Evolutionary conservation across 2,888 invertebrate species (phyloP), one percentile per base, ranked within the genome.

Genomic region (Epsilonema sp.): DNA sequence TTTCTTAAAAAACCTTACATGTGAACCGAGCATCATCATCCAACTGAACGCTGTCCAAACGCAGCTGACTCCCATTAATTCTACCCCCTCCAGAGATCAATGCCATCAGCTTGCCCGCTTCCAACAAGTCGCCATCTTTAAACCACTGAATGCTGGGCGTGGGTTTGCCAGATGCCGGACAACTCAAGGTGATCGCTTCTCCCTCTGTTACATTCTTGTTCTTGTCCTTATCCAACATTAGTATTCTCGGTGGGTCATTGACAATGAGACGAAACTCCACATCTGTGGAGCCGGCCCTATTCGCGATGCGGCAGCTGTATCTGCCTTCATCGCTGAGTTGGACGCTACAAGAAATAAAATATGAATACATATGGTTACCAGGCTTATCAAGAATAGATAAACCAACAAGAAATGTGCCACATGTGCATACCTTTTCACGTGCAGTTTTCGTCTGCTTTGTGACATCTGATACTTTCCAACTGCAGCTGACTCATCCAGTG

Each of bases 161-260:
- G 1, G 70, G 70, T 42, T 67, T 62, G 2, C 70, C 70, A n/a
- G 59, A 59, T 2, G 64, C 68, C 16, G 64, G 61, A 53, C 70
- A 70, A 49, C 63, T 61, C 42, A 68, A 55, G 3, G 61, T 58
- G 8, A 67, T 56, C 13, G 60, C 64, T n/a, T 48, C 44, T 41
- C 60, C 56, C 45, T 63, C 58, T 31, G 58, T 48, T 23, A 56
- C 55, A 2, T 74, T n/a, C 52, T 52, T 49, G 47, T 58, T 57
- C 45, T 58, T 58, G 48, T 60, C 59, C 43, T 55, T 56, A 23
- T 56, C 58, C 8, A 59, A 49, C 52, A 62, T 57, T 11, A 56
- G 42, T 39, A 62, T 62, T 26, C 37, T 46, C 3, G 62, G 62
- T 16, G 58, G 58, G 5, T 56, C 63, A 38, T 63, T 55, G 1